Base-by-base conservation (phyloP, 2,797 vertebrate genomes). In the Lithobates pipiens region DNA sequence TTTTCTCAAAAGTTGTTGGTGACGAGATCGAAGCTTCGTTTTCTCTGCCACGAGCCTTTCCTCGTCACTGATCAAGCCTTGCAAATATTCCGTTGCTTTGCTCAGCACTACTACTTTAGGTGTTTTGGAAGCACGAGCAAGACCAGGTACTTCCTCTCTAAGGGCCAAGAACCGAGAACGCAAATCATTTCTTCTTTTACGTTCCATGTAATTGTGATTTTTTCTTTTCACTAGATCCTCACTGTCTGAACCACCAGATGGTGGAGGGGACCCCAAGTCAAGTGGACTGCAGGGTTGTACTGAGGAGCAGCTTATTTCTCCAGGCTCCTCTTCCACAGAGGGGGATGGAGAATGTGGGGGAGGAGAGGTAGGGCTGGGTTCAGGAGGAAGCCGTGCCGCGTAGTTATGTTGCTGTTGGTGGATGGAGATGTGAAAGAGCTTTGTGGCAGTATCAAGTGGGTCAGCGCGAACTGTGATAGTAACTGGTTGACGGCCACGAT, bases 351-450 rank as follows among this genome's bases (percentile, higher is more conserved):
- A 0, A 76, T 18, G 29, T 54, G 74, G 36, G 21, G 84, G 83
- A 74, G 83, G 83, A 74, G 83, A 80, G 0, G 76, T 89, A 42
- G 63, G 89, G 86, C 54, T 93, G 85, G 67, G 89, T 25, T 96
- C 96, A 0, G 96, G 95, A 0, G 94, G 94, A 0, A 96, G 95
- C 76, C 96, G 95, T 0, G 96, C 96, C 0, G 96, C 95, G 0
- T 99, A 99, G 93, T 99, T 98, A 93, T 99, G 98, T 88, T 99
- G 98, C 88, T 98, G 97, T 88, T 96, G 96, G 90, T 99, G 98
- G 80, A 99, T 96, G 0, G 97, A 97, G 89, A 98, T 95, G 89
- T 99, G 98, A 93, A 99, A 99, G 77, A 93, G 96, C 71, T 97
- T 98, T 91, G 96, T 97, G 89, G 96, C 96, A 9, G 95, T 96